Conservation (phyloP, 2,888 invertebrate species). For the Acanthosoma haemorrhoidale region DNA sequence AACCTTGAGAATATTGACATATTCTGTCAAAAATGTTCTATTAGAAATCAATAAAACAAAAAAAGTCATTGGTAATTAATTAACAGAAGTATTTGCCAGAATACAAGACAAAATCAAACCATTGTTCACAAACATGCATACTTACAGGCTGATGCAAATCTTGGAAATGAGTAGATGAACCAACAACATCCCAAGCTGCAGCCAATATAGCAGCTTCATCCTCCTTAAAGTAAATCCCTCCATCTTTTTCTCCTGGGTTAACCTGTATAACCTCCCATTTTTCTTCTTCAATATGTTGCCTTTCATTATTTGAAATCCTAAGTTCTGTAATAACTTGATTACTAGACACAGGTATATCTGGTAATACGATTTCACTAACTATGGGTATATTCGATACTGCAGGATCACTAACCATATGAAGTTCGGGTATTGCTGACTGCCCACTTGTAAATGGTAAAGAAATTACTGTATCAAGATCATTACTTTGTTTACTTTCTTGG, state of each 20-base stretch:
- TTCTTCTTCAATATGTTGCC: not conserved
- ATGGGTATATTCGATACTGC: not conserved
- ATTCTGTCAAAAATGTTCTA: too few relatives aligned
- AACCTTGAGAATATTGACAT: too few relatives aligned
- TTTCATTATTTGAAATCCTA: not conserved
- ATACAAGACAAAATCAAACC: too few relatives aligned
- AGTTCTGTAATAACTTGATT: not conserved
- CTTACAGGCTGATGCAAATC: conserved; percentile 42
- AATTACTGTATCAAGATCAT: not conserved
- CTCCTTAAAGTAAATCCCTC: conserved; percentile 39
- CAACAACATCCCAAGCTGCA: conserved; percentile 49
- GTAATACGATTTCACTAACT: conserved; percentile 2
- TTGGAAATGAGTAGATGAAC: conserved; percentile 48
- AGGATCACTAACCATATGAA: conserved; percentile 5
- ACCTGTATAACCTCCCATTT: conserved; percentile 38
- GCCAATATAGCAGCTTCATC: conserved; percentile 41
- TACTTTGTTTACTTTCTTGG: not conserved
- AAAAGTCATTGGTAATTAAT: too few relatives aligned
- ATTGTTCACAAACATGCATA: too few relatives aligned
- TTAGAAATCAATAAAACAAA: too few relatives aligned
- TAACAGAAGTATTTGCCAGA: too few relatives aligned
- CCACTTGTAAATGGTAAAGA: not conserved
- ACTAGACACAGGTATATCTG: conserved; percentile 6
- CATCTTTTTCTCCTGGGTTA: conserved; percentile 33
- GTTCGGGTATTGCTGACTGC: not conserved